A percentile compares a stretch with the other conserved stretches of the same genome.
phyloP scores from a whole-genome alignment of 2,888 invertebrate genomes.

The Diadromus collaris region DNA sequence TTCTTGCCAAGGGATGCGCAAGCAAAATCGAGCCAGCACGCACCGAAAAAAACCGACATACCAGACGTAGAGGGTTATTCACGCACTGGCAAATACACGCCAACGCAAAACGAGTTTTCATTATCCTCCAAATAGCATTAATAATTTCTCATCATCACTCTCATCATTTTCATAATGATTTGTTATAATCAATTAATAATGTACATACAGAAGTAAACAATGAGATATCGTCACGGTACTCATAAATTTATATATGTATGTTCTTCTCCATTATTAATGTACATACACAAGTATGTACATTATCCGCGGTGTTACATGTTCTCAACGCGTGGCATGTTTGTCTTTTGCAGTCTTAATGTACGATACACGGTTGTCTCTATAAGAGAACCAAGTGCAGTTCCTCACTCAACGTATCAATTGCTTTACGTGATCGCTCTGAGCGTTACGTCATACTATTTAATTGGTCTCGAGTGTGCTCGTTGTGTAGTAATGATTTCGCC shows the following conservation, averaged over 20 bases:
- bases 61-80: not conserved
- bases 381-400: not conserved
- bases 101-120: not conserved
- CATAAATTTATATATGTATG: not conserved
- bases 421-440: constrained; percentile 35
- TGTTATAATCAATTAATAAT: not conserved
- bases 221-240: not conserved
- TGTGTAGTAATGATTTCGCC: constrained; percentile 4
- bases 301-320: no score
- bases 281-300: no score
- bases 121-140: not conserved
- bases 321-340: not conserved
- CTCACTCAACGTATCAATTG: constrained; percentile 36
- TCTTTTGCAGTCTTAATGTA: not conserved
- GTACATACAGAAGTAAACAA: not conserved
- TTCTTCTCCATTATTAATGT: no score
- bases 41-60: not conserved
- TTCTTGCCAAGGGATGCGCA: constrained; percentile 16
- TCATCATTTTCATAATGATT: not conserved
- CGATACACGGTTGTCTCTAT: not conserved
- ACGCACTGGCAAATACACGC: not conserved
- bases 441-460: constrained; percentile 41
- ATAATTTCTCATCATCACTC: not conserved
- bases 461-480: constrained; percentile 15
- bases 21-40: not conserved